phyloP scores from a whole-genome alignment of 2,888 invertebrate genomes.

The Apantesis nais region DNA sequence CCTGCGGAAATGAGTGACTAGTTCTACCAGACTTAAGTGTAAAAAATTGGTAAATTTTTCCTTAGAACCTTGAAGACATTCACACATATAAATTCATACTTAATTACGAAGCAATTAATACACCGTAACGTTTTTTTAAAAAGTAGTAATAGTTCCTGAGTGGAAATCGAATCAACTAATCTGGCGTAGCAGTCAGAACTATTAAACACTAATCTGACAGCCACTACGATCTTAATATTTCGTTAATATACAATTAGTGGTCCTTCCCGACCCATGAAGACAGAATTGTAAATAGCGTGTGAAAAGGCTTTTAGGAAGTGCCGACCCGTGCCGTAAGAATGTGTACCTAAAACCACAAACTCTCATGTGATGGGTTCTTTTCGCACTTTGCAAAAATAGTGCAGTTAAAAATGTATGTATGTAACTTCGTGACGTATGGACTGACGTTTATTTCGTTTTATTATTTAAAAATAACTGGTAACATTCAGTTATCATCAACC shows the following conservation, averaged over 20 bases:
- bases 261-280: background rate
- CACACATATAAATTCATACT: too few relatives aligned
- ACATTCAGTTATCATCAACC: too few relatives aligned
- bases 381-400: background rate
- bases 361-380: background rate
- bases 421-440: background rate
- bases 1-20: too few relatives aligned
- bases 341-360: background rate
- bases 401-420: background rate
- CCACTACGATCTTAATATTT: background rate
- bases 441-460: background rate
- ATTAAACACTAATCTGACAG: too few relatives aligned
- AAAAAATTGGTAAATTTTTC: background rate
- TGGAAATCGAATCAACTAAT: too few relatives aligned
- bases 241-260: background rate
- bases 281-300: conserved; percentile 1
- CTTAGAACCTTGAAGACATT: too few relatives aligned
- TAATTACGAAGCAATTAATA: too few relatives aligned
- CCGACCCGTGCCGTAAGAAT: background rate
- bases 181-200: too few relatives aligned
- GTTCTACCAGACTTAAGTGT: too few relatives aligned
- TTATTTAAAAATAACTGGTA: too few relatives aligned
- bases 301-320: background rate
- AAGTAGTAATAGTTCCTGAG: background rate
- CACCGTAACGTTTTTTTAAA: background rate